These are phyloP conservation scores for Empis livida DNA, from an alignment of 2,888 invertebrate genomes.

Conservation along the genomic window DNA sequence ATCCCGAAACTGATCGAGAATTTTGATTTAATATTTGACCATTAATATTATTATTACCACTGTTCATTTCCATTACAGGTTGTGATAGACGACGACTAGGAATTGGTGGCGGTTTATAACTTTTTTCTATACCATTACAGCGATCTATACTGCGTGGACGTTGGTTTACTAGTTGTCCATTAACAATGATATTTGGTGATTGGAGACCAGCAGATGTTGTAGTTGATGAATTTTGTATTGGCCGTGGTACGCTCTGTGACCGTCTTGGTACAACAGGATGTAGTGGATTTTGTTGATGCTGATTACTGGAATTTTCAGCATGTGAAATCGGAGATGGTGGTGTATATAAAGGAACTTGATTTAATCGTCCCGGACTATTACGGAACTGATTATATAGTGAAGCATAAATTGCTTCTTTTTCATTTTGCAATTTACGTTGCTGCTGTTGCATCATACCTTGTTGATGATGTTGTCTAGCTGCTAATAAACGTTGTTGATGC, in stretches of 20 bases:
- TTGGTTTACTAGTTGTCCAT: slow-evolving; percentile 15
- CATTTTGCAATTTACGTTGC: slow-evolving; percentile 30
- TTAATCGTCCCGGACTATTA: slow-evolving; percentile 23
- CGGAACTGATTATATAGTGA: slow-evolving; percentile 30
- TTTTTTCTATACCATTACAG: slow-evolving; percentile 22
- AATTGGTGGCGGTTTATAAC: slow-evolving; percentile 29
- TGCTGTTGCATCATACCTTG: slow-evolving; percentile 13
- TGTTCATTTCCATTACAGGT: slow-evolving; percentile 5
- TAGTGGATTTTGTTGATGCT: slow-evolving; percentile 6
- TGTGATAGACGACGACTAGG: slow-evolving; percentile 24
- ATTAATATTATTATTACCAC: slow-evolving; percentile 2
- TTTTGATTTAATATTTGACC: slow-evolving; percentile 7
- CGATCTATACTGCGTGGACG: slow-evolving; percentile 34
- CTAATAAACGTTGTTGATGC: slow-evolving; percentile 8
- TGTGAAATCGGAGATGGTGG: slow-evolving; percentile 14
- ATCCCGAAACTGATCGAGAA: slow-evolving; percentile 14
- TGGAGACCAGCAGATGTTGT: slow-evolving; percentile 10
- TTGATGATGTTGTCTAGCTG: slow-evolving; percentile 2
- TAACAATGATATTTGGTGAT: slow-evolving; percentile 7
- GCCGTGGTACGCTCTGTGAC: slow-evolving; percentile 34
- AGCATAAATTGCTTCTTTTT: slow-evolving; percentile 31
- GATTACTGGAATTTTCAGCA: not conserved
- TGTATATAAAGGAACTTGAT: slow-evolving; percentile 14
- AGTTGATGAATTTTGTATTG: slow-evolving; percentile 13
- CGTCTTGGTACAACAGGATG: slow-evolving; percentile 29